phyloP scores from a whole-genome alignment of 2,888 invertebrate genomes.

The Ophion ventricosus region DNA sequence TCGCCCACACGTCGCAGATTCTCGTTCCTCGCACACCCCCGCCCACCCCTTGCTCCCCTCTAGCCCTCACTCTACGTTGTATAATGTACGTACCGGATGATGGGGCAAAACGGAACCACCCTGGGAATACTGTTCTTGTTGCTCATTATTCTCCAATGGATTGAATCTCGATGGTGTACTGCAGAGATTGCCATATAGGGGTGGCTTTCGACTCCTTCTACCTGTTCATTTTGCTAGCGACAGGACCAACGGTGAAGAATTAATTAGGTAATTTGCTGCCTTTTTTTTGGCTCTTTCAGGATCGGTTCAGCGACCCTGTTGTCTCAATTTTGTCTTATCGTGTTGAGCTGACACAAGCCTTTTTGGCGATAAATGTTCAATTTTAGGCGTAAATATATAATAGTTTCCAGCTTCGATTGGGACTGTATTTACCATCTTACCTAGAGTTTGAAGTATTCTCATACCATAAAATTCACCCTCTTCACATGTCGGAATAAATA shows the following conservation, averaged over 20 bases:
- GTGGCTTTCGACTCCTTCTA: neutral
- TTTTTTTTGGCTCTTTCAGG: neutral
- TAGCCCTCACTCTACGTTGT: constrained; percentile 32
- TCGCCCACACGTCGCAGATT: constrained; percentile 59
- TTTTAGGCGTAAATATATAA: no score
- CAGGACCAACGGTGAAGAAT: neutral
- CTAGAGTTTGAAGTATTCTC: no score
- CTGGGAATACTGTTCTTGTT: neutral
- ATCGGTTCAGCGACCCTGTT: neutral
- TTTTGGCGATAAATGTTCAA: neutral
- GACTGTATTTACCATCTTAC: no score
- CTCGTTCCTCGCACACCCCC: constrained; percentile 29
- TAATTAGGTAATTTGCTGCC: neutral
- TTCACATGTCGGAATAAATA: no score
- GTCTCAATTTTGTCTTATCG: no score
- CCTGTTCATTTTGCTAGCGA: neutral
- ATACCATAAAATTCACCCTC: no score
- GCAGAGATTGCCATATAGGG: neutral
- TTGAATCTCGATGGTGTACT: neutral
- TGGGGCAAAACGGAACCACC: constrained; percentile 11
- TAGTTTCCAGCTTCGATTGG: no score
- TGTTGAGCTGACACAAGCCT: no score
- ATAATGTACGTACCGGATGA: neutral
- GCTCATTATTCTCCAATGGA: neutral
- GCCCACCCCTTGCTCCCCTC: constrained; percentile 1